Conservation (phyloP, 2,113 vertebrate genomes). For the Pandion haliaetus region DNA sequence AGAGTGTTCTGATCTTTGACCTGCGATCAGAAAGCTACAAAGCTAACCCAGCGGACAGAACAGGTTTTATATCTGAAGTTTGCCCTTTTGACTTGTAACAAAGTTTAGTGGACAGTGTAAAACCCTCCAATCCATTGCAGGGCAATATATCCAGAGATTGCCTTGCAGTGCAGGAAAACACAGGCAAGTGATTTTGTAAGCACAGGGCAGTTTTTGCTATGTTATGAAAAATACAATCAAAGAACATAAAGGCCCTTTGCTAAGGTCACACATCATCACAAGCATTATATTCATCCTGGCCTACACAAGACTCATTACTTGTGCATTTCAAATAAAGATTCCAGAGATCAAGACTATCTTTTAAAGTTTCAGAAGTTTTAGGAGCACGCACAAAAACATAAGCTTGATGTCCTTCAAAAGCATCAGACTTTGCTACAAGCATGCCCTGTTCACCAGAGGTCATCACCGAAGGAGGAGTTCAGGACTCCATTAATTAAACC, state of each 20-base stretch:
- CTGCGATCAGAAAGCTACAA: neutral
- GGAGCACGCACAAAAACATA: neutral
- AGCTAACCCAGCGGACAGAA: neutral
- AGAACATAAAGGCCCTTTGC: neutral
- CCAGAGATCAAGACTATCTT: neutral
- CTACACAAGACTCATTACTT: neutral
- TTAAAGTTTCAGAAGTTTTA: neutral
- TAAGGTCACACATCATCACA: neutral
- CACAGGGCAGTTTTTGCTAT: neutral
- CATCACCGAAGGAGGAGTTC: neutral
- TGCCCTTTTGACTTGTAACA: neutral
- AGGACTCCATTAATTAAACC: neutral
- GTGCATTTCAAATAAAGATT: neutral
- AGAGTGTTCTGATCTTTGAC: neutral
- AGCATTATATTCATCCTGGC: neutral
- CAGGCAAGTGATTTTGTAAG: neutral
- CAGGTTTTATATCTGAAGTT: neutral
- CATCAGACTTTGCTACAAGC: neutral
- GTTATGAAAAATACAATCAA: neutral
- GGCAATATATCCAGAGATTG: neutral
- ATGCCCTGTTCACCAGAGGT: neutral
- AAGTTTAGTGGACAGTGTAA: neutral
- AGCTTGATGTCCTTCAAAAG: neutral
- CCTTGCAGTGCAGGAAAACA: neutral
- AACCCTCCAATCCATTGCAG: neutral